Base-by-base conservation (phyloP, 2,113 vertebrate species). In the rat (Rattus norvegicus) region DNA sequence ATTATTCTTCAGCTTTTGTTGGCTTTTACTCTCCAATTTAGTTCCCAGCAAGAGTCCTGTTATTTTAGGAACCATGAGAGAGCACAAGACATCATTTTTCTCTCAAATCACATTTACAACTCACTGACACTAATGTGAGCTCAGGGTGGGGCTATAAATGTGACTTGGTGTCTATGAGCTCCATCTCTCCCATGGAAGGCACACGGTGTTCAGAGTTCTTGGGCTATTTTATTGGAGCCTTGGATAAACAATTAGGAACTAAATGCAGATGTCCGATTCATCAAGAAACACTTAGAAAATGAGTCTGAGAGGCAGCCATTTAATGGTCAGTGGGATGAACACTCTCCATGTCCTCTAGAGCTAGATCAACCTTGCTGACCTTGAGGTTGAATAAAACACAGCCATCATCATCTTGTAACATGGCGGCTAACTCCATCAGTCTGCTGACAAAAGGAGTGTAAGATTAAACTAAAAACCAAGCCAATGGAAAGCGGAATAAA, bases 1-100 rank as follows among this genome's bases (percentile, higher is more conserved):
- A 95, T 95, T 98, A 89, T 97, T 97, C 90, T 87, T 97, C 91
- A 83, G 43, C 87, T 97, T 96, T 96, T 97, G 39, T 97, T 98
- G 90, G 5, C 97, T 98, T 97, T 96, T 95, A 96, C 95, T 97
- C 93, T 96, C 94, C 97, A 97, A 96, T 97, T 97, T 97, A 95
- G 97, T 98, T 98, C 83, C 94, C 84, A 97, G 86, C 91, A 96
- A 98, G 86, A 96, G 43, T 96, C 93, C 94, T 96, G 77, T 97
- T 98, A 97, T 95, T 97, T 98, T 98, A 30, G 36, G 36, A 36
- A 73, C 52, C 22, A 54, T 97, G 95, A 98, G 75, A 96, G 97
- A 98, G 98, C 96, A 88, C n/a, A 93, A 92, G 88, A 73, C 87
- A 92, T 93, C 63, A 96, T 97, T 98, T 98, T 98, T 86, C 93